phyloP scores from a whole-genome alignment of 2,797 vertebrate genomes.

The Anguilla marmorata region DNA sequence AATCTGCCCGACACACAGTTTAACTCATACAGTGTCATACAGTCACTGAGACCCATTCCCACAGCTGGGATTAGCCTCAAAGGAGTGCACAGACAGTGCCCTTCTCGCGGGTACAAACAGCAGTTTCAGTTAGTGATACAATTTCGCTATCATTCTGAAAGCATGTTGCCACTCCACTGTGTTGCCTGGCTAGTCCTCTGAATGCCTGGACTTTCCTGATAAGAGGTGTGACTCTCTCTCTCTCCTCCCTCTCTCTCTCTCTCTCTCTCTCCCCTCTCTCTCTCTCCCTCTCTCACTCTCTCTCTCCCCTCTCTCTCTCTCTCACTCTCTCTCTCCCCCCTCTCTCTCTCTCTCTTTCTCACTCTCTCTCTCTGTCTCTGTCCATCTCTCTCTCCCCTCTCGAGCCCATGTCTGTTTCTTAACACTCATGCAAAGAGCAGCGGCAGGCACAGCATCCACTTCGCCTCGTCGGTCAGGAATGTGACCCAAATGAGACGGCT shows the following conservation, averaged over 20 bases:
- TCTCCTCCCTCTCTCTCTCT: not conserved
- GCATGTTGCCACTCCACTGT: not conserved
- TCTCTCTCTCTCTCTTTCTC: not conserved
- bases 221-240: conserved; percentile 16
- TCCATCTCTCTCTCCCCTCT: too few relatives aligned
- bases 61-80: not conserved
- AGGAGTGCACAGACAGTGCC: not conserved
- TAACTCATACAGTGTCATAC: not conserved
- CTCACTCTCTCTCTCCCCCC: not conserved
- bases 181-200: not conserved
- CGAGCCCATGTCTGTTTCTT: not conserved
- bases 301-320: not conserved
- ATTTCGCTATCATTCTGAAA: not conserved
- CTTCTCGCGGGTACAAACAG: not conserved
- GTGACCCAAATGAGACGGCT: too few relatives aligned
- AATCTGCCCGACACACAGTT: not conserved
- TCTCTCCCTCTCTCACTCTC: not conserved
- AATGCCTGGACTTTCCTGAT: conserved; percentile 25
- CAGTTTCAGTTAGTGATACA: not conserved
- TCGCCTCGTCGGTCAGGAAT: not conserved
- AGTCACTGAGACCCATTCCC: not conserved
- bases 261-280: not conserved
- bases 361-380: not conserved
- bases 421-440: not conserved
- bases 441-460: not conserved